Evolutionary conservation across 2,113 vertebrate genomes (phyloP).

Genomic region (Leptodactylus fuscus): DNA sequence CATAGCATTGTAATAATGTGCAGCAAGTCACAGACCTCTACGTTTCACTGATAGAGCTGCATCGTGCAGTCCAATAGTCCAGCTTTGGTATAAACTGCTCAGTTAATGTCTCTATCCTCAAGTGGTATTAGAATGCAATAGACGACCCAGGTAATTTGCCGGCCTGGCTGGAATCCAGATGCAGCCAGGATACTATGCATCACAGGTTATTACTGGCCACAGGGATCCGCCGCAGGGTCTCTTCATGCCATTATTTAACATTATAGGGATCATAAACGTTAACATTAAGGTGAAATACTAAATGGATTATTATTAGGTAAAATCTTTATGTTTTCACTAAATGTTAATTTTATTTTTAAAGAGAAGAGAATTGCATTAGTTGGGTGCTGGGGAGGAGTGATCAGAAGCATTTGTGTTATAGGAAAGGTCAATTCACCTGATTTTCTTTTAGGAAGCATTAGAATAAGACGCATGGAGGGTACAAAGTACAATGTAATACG

Average conservation of each 20-base stretch:
- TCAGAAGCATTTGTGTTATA: not conserved
- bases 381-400: too few species aligned
- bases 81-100: not conserved
- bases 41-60: not conserved
- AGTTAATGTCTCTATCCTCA: not conserved
- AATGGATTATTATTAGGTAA: constrained; percentile 41
- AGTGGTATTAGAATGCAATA: not conserved
- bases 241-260: constrained; percentile 11
- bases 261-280: constrained; percentile 39
- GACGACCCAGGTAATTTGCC: not conserved
- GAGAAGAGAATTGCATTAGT: not conserved
- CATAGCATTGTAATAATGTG: not conserved
- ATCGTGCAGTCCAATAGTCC: not conserved
- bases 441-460: not conserved
- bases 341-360: constrained; percentile 32
- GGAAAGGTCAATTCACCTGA: not conserved
- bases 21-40: not conserved
- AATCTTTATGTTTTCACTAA: constrained; percentile 43
- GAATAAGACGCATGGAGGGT: too few species aligned
- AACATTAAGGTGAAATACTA: constrained; percentile 42
- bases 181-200: not conserved
- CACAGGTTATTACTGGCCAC: not conserved
- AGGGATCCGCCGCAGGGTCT: not conserved
- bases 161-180: not conserved
- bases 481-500: too few species aligned